Base-by-base conservation (phyloP, 2,888 invertebrate species). In the Apotomis turbidana region DNA sequence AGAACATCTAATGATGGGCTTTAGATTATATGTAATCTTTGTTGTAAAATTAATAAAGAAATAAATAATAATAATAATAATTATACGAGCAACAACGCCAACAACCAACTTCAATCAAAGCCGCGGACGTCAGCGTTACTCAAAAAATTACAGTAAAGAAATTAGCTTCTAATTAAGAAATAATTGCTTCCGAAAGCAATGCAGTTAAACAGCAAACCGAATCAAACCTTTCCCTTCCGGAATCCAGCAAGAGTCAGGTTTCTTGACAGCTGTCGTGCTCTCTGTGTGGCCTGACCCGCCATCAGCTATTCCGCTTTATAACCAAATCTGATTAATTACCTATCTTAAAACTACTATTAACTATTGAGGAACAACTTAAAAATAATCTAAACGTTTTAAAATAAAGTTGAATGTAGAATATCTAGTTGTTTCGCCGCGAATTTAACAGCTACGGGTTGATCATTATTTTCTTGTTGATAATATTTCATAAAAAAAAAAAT, bases 291-390 rank as follows among this genome's bases (percentile, higher is more conserved):
- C 67, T 41, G 6, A 46, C 41, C 12, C 6, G 49, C 36, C 61
- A 57, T 9, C 12, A 9, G 12, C 55, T 5, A 55, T 70, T 27
- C 10, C 15, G 10, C 12, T 71, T 71, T 68, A 71, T 41, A 41
- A 44, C 57, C 71, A 71, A 71, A 57, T 68, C 68, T 71, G 57
- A 51, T 68, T 71, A 68, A 71, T 71, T 68, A 62, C 67, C 51
- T 15, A 44, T 61, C 36, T 59, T 13, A 51, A 49, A 61, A 58
- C 6, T 5, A 27, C 61, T 49, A 67, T 27, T 27, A 27, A 71
- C 41, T 41, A 41, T 51, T 4, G n/a, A 5, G 12, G 10, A 49
- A 36, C 61, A 57, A 38, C 13, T 6, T 12, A 27, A 66, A 67
- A 51, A 13, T 27, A 41, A 52, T 62, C 15, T 61, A 51, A 51